phyloP scores from a whole-genome alignment of 2,797 vertebrate species.

The Adrianichthys oophorus region DNA sequence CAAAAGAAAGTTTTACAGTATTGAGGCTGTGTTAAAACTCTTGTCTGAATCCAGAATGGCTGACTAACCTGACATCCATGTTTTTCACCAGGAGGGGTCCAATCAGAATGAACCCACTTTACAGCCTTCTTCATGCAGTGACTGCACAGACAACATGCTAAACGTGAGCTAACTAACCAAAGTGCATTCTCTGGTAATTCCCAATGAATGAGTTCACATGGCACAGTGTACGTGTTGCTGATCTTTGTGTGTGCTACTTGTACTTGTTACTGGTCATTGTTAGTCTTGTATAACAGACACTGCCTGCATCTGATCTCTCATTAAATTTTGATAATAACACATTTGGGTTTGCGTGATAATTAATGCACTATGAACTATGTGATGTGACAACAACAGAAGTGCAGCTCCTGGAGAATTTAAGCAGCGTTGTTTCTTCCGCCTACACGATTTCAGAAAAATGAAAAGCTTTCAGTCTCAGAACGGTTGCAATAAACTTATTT shows the following conservation, averaged over 20 bases:
- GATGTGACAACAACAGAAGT: constrained; percentile 37
- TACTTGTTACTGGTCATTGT: constrained; percentile 30
- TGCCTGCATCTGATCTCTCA: constrained; percentile 19
- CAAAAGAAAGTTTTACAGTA: too few relatives aligned
- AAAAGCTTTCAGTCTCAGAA: too few relatives aligned
- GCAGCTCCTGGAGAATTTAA: constrained; percentile 38
- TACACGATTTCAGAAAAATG: too few relatives aligned
- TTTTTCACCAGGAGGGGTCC: too few relatives aligned
- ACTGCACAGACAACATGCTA: not conserved
- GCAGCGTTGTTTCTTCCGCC: constrained; percentile 36
- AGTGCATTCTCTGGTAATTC: constrained; percentile 8
- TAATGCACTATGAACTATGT: constrained; percentile 50
- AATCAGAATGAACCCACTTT: too few relatives aligned
- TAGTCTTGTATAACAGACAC: constrained; percentile 33
- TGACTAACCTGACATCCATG: too few relatives aligned
- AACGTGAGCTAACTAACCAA: constrained; percentile 22
- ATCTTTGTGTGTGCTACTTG: not conserved
- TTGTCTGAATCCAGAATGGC: too few relatives aligned
- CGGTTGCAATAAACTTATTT: too few relatives aligned
- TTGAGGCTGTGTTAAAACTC: too few relatives aligned
- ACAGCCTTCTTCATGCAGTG: too few relatives aligned
- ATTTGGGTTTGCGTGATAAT: constrained; percentile 36
- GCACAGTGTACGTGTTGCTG: constrained; percentile 29
- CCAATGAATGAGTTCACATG: constrained; percentile 28
- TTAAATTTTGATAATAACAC: constrained; percentile 20